Percentiles rank a stretch among this genome's conserved stretches.
These are phyloP conservation scores for Philonicus albiceps DNA, from an alignment of 2,888 invertebrate species.

Conservation along the genomic window DNA sequence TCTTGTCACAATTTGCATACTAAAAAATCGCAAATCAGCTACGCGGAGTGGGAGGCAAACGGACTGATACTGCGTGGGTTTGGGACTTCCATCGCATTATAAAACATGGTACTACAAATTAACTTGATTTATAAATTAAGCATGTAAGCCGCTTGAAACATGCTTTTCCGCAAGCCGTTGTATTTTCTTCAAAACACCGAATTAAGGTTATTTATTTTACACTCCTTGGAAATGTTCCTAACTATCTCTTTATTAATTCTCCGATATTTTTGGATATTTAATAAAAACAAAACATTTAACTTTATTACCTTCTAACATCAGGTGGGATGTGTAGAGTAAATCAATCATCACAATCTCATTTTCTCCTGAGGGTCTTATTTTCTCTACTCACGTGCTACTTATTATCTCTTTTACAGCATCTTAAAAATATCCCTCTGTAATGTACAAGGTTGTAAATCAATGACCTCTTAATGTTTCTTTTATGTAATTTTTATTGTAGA, in stretches of 20 bases:
- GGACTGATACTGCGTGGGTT: not conserved
- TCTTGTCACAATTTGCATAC: not conserved
- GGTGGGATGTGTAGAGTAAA: not conserved
- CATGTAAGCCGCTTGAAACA: not conserved
- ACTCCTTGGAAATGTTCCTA: not conserved
- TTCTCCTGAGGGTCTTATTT: not conserved
- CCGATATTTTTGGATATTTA: not conserved
- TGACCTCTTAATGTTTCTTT: not conserved
- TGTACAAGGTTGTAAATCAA: not conserved
- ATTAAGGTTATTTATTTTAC: not conserved
- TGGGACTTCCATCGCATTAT: not conserved
- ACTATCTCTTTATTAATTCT: not conserved
- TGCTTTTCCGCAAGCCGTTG: not conserved
- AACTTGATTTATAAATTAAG: not conserved
- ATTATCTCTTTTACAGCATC: not conserved
- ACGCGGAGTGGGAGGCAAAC: not conserved
- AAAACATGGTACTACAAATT: not conserved
- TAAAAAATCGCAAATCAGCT: not conserved
- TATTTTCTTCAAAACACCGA: not conserved
- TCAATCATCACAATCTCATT: not conserved
- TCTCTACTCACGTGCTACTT: not conserved
- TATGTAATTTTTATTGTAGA: not conserved
- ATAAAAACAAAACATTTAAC: not conserved
- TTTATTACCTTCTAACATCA: not conserved
- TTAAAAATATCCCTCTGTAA: not conserved